Evolutionary conservation across 2,888 invertebrate species (phyloP).

Genomic region (Tachina fera): DNA sequence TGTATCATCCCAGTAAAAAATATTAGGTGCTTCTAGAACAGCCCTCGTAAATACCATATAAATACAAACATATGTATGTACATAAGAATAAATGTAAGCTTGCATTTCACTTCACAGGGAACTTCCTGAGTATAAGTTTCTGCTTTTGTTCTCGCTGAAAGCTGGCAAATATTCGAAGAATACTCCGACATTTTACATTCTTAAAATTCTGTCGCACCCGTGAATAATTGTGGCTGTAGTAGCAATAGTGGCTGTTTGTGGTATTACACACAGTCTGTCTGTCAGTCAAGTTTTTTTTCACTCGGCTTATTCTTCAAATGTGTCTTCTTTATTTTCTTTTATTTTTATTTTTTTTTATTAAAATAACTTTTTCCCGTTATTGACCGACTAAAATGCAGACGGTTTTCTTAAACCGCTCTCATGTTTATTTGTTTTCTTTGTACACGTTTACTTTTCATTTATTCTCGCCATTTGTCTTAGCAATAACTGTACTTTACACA

Average conservation of each 20-base stretch:
- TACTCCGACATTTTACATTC: constrained; percentile 19
- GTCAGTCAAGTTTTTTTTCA: constrained; percentile 3
- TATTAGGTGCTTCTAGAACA: no score
- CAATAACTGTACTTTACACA: constrained; percentile 66
- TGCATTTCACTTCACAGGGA: constrained; percentile 1
- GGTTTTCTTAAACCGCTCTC: constrained; percentile 30
- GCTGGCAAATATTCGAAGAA: not conserved
- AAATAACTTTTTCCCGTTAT: constrained; percentile 68
- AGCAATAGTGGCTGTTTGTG: constrained; percentile 42
- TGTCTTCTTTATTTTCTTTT: constrained; percentile 43
- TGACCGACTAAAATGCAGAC: constrained; percentile 70
- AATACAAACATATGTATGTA: no score
- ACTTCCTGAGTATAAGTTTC: constrained; percentile 14
- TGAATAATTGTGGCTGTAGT: constrained; percentile 40
- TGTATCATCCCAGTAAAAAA: no score
- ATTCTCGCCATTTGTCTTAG: constrained; percentile 21
- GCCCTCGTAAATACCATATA: constrained; percentile 8
- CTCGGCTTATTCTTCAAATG: constrained; percentile 12
- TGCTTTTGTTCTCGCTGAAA: constrained; percentile 15
- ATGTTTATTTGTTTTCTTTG: constrained; percentile 27
- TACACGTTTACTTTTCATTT: constrained; percentile 55
- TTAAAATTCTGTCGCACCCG: constrained; percentile 59
- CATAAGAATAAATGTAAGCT: not conserved
- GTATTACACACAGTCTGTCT: not conserved
- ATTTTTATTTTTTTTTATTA: constrained; percentile 18